Evolutionary conservation across 2,113 vertebrate species (phyloP).

Genomic region (Perccottus glenii): DNA sequence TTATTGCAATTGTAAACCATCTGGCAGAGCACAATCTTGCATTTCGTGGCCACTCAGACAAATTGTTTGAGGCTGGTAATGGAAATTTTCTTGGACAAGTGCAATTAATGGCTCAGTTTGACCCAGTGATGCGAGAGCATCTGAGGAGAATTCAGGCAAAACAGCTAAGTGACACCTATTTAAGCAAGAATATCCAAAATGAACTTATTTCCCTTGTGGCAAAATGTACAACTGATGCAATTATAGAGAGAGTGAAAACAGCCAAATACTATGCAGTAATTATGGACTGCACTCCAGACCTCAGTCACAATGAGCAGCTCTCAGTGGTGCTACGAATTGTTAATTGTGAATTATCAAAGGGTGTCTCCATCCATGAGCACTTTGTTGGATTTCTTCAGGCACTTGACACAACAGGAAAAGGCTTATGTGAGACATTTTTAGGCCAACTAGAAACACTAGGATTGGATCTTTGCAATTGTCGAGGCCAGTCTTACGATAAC

Average conservation of each 20-base stretch:
- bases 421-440: background rate
- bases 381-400: conserved; percentile 7
- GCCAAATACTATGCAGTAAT: background rate
- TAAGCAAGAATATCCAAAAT: background rate
- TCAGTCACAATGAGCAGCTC: conserved; percentile 4
- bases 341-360: background rate
- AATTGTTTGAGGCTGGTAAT: background rate
- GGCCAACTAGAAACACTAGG: background rate
- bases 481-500: too few species aligned
- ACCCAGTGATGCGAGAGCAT: background rate
- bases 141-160: background rate
- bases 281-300: background rate
- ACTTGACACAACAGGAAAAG: background rate
- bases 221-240: background rate
- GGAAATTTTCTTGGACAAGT: background rate
- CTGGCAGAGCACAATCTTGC: background rate
- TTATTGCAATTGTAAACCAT: background rate
- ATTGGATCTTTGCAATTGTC: background rate
- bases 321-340: background rate
- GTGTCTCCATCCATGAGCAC: background rate
- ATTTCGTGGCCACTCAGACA: background rate
- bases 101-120: background rate
- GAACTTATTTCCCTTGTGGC: background rate
- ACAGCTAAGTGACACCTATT: background rate
- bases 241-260: background rate